Percentiles rank a stretch among this genome's conserved stretches.
phyloP scores from a whole-genome alignment of 2,888 invertebrate genomes.

The Plutella xylostella region DNA sequence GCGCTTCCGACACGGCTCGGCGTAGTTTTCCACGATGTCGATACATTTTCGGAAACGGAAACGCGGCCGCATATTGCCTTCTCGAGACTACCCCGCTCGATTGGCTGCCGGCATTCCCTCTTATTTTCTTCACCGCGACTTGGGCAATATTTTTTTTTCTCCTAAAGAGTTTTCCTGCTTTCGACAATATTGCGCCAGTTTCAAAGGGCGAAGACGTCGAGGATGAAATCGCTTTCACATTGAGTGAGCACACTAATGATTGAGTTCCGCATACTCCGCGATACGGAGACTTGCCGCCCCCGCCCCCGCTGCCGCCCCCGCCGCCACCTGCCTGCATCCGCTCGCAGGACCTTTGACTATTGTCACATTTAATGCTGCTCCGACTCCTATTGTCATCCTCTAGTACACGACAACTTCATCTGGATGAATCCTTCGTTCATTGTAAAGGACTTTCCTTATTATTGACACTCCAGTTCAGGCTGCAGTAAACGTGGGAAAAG shows the following conservation, averaged over 20 bases:
- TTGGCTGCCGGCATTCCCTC: slow-evolving; percentile 55
- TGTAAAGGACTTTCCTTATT: too few relatives aligned
- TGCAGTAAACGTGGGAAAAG: too few relatives aligned
- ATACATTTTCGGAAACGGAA: slow-evolving; percentile 42
- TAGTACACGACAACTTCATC: neutral
- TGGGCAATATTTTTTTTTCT: slow-evolving; percentile 49
- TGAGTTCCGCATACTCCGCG: slow-evolving; percentile 55
- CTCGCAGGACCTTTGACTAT: slow-evolving; percentile 5
- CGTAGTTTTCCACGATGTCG: slow-evolving; percentile 1
- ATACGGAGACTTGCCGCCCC: slow-evolving; percentile 16
- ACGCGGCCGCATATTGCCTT: slow-evolving; percentile 50
- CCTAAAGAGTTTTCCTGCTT: slow-evolving; percentile 62
- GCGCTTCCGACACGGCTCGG: slow-evolving; percentile 30
- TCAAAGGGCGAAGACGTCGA: slow-evolving; percentile 53
- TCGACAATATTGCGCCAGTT: slow-evolving; percentile 65
- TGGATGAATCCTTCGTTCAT: too few relatives aligned
- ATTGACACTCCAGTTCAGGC: too few relatives aligned
- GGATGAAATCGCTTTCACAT: slow-evolving; percentile 65
- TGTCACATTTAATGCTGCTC: slow-evolving; percentile 2
- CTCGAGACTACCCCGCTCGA: slow-evolving; percentile 50
- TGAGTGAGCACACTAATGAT: slow-evolving; percentile 69
- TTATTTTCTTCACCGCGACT: slow-evolving; percentile 55
- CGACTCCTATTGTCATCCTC: neutral
- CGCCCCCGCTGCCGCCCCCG: neutral
- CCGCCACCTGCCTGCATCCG: neutral